Percentiles rank a stretch among this genome's conserved stretches.
phyloP scores from a whole-genome alignment of 2,797 vertebrate species.

The Melanotaenia maccullochi region DNA sequence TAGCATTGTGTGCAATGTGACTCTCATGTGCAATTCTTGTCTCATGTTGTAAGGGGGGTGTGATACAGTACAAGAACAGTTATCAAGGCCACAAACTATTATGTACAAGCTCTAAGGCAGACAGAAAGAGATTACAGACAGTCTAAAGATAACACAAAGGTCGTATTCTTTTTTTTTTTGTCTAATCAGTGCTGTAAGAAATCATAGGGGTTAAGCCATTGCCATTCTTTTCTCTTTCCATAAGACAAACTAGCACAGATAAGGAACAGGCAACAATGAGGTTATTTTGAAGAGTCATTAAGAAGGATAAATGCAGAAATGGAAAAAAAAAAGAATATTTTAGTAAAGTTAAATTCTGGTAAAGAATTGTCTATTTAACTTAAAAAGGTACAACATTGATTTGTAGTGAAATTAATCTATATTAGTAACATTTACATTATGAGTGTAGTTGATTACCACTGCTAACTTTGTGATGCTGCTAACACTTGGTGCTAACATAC shows the following conservation, averaged over 20 bases:
- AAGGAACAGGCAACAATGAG: neutral
- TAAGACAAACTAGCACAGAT: neutral
- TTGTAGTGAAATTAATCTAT: neutral
- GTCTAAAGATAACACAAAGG: slow-evolving; percentile 12
- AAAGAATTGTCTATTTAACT: no score
- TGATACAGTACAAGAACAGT: slow-evolving; percentile 5
- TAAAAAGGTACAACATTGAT: no score
- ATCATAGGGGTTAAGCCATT: neutral
- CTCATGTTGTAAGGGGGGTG: neutral
- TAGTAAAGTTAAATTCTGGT: no score
- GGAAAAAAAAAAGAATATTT: neutral
- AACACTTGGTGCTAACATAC: neutral
- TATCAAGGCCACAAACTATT: slow-evolving; percentile 20
- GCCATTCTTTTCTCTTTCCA: neutral
- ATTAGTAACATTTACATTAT: neutral
- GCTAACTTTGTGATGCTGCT: no score
- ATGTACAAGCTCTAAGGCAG: slow-evolving; percentile 14
- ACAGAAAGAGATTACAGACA: slow-evolving; percentile 21
- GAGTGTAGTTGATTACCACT: neutral
- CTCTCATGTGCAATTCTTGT: slow-evolving; percentile 30
- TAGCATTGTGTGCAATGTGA: slow-evolving; percentile 28
- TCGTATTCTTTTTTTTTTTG: slow-evolving; percentile 11
- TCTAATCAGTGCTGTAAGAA: neutral
- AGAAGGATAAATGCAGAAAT: neutral
- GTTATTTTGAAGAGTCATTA: neutral